phyloP scores from a whole-genome alignment of 2,113 vertebrate genomes.

The Lagopus muta region DNA sequence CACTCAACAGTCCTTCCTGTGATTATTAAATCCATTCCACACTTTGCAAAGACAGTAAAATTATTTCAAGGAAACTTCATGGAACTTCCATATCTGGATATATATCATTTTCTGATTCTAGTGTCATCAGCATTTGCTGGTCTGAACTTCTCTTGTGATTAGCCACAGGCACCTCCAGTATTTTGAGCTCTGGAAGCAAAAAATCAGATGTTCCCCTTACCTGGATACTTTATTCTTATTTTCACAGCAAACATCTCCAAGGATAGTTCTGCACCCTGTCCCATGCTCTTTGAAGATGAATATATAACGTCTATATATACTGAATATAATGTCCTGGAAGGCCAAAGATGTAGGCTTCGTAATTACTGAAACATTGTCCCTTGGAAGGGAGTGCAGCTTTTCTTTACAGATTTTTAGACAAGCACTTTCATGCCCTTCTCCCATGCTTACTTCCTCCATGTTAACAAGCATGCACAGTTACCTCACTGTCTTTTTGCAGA shows the following conservation, averaged over 20 bases:
- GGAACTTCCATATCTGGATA: not conserved
- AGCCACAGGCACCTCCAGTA: not conserved
- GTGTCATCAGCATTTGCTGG: rapidly evolving
- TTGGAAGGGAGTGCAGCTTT: not conserved
- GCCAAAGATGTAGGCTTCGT: not conserved
- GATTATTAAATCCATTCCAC: not conserved
- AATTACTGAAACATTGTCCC: not conserved
- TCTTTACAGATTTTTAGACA: not conserved
- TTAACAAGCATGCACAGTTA: not conserved
- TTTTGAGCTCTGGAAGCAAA: not conserved
- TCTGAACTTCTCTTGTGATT: not conserved
- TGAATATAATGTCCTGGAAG: not conserved
- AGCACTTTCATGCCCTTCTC: conserved; percentile 17
- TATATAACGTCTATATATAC: not conserved
- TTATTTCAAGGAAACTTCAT: not conserved
- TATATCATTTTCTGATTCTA: not conserved
- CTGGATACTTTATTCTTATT: not conserved
- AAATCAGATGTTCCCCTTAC: not conserved
- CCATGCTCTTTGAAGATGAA: conserved; percentile 21
- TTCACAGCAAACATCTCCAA: not conserved
- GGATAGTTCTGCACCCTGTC: not conserved
- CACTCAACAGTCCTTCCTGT: not conserved
- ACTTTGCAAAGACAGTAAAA: not conserved
- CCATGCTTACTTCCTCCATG: not conserved
- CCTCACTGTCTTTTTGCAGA: not conserved